phyloP scores from a whole-genome alignment of 2,888 invertebrate species.

The Tholera decimalis region DNA sequence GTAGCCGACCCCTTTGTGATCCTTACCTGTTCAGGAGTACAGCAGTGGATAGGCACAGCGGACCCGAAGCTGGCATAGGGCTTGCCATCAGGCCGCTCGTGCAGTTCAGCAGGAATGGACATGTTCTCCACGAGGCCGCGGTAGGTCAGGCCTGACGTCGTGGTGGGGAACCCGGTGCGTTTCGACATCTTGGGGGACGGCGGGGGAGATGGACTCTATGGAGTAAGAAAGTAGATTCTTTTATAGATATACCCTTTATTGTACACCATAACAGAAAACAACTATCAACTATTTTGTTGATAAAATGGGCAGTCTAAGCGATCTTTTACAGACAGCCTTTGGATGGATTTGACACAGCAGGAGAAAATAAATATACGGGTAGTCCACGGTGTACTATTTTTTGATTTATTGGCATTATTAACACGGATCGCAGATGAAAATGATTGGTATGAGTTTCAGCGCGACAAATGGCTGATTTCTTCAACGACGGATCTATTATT shows the following conservation, averaged over 20 bases:
- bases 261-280: too few species aligned
- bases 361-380: too few species aligned
- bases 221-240: background rate
- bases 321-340: too few species aligned
- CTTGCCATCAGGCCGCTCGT: slow-evolving; percentile 74
- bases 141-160: slow-evolving; percentile 64
- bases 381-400: too few species aligned
- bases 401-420: background rate
- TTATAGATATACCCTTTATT: too few species aligned
- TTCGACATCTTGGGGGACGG: slow-evolving; percentile 71
- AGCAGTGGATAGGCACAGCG: slow-evolving; percentile 83
- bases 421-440: background rate
- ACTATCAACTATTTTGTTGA: too few species aligned
- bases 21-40: slow-evolving; percentile 78
- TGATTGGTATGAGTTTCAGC: background rate
- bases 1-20: background rate
- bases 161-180: slow-evolving; percentile 71
- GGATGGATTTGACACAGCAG: too few species aligned
- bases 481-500: background rate
- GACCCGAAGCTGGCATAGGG: slow-evolving; percentile 79
- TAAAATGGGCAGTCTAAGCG: too few species aligned
- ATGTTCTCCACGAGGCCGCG: slow-evolving; percentile 83
- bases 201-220: slow-evolving; percentile 6
- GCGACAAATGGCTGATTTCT: background rate
- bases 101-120: slow-evolving; percentile 81